phyloP scores from a whole-genome alignment of 2,797 vertebrate species.

The Avahi laniger region DNA sequence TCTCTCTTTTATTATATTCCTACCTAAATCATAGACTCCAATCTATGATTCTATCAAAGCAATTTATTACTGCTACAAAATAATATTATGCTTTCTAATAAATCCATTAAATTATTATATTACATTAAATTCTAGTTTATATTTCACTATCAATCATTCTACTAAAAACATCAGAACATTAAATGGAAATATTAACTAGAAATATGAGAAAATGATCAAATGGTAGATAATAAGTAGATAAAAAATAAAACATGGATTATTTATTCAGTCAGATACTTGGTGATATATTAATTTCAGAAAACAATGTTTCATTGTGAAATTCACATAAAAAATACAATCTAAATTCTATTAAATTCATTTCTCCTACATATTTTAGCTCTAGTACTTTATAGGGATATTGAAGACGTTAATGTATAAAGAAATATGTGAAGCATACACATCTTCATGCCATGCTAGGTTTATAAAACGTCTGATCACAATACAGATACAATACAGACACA shows the following conservation, averaged over 20 bases:
- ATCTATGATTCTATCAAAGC: not conserved
- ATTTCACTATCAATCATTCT: slow-evolving; percentile 12
- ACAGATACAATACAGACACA: not conserved
- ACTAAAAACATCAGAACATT: not conserved
- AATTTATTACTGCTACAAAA: not conserved
- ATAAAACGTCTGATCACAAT: not conserved
- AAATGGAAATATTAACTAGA: slow-evolving; percentile 28
- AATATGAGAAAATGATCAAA: slow-evolving; percentile 19
- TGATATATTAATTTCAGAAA: not conserved
- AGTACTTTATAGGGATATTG: not conserved
- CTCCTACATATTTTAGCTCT: not conserved
- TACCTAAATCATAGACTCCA: not conserved
- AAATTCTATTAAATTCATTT: not conserved
- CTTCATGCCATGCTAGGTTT: not conserved
- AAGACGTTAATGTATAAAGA: not conserved
- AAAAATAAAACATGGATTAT: not conserved
- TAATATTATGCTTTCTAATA: not conserved
- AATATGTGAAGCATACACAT: not conserved
- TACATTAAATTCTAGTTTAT: not conserved
- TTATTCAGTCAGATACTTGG: not conserved
- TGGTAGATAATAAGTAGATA: not conserved
- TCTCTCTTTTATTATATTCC: not conserved
- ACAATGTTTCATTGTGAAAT: slow-evolving; percentile 17
- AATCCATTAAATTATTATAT: not conserved
- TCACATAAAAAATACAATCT: not conserved